Conservation (phyloP, 2,888 invertebrate genomes). For the Cremastinae sp. region DNA sequence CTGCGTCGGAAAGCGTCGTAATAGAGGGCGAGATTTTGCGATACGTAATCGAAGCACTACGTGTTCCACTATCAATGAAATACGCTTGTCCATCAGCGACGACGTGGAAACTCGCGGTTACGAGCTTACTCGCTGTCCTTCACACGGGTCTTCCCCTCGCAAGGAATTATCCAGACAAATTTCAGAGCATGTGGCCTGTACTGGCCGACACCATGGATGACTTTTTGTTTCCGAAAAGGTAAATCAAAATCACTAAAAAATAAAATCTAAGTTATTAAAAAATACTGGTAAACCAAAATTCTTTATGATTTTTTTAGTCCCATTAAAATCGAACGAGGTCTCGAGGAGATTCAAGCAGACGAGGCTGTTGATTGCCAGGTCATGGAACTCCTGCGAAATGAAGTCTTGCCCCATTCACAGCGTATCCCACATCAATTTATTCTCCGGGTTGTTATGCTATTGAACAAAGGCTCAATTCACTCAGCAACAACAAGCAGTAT, state of each 20-base stretch:
- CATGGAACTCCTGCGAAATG: conserved; percentile 89
- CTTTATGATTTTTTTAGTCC: conserved; percentile 73
- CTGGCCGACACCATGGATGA: conserved; percentile 93
- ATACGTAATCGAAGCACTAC: conserved; percentile 86
- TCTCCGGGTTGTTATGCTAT: conserved; percentile 89
- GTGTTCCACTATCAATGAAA: conserved; percentile 88
- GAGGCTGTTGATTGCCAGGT: conserved; percentile 92
- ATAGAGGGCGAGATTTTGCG: conserved; percentile 87
- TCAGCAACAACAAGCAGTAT: conserved; percentile 85
- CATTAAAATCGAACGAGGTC: conserved; percentile 81
- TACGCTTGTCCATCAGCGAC: conserved; percentile 90
- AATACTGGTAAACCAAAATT: too few relatives aligned
- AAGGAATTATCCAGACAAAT: conserved; percentile 87
- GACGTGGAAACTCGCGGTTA: conserved; percentile 92
- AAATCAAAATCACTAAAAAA: conserved; percentile 44
- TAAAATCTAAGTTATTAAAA: too few relatives aligned
- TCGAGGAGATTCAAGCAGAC: conserved; percentile 83
- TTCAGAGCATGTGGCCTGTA: conserved; percentile 91
- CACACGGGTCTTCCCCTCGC: conserved; percentile 94
- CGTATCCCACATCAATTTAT: conserved; percentile 91
- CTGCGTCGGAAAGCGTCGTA: conserved; percentile 86
- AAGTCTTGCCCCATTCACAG: conserved; percentile 90
- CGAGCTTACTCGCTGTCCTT: conserved; percentile 88
- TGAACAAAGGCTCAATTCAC: conserved; percentile 93
- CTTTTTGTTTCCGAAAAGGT: conserved; percentile 94